phyloP scores from a whole-genome alignment of 2,797 vertebrate genomes.

The Myotis planiceps region DNA sequence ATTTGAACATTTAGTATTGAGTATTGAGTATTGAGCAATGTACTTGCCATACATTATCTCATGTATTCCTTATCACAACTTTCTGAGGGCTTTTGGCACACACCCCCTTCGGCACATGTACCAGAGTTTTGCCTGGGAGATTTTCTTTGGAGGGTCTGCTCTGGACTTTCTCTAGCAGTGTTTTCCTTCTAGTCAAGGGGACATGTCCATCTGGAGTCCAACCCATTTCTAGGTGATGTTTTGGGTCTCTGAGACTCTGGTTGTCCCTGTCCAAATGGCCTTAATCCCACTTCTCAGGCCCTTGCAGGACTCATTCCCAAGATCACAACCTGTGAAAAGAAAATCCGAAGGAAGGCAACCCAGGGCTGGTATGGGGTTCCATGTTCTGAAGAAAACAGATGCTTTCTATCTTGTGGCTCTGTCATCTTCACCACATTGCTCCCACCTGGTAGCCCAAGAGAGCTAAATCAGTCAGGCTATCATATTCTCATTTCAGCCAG shows the following conservation, averaged over 20 bases:
- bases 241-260: not conserved
- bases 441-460: not conserved
- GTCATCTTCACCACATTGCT: not conserved
- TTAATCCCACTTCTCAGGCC: not conserved
- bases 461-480: not conserved
- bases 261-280: not conserved
- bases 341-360: not conserved
- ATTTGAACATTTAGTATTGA: not conserved
- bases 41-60: not conserved
- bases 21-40: not conserved
- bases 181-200: not conserved
- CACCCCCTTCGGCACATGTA: rapidly evolving
- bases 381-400: not conserved
- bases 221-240: not conserved
- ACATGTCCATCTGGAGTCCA: not conserved
- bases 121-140: not conserved
- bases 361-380: not conserved
- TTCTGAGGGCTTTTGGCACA: not conserved
- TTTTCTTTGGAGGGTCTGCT: not conserved
- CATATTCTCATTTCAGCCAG: not conserved
- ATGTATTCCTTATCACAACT: not conserved
- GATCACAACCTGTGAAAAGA: not conserved
- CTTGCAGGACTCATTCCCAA: not conserved
- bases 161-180: not conserved
- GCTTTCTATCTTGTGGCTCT: not conserved